These are phyloP conservation scores for Thysanoteuthis rhombus DNA, from an alignment of 2,888 invertebrate species.

Conservation along the genomic window DNA sequence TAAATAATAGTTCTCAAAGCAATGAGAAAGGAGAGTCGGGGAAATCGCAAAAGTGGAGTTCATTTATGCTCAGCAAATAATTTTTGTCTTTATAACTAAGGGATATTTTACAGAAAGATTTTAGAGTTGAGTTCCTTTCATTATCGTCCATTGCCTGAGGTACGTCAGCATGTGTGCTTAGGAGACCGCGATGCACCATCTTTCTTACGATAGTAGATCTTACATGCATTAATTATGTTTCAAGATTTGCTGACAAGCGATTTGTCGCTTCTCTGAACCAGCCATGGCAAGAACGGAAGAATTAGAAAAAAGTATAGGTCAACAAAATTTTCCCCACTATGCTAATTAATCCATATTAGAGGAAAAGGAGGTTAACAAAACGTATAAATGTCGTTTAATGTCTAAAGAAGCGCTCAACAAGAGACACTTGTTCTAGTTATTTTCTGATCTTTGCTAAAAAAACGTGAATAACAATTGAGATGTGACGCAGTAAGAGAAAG, in stretches of 20 bases:
- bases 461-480: background rate
- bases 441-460: background rate
- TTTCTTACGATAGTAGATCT: too few relatives aligned
- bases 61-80: background rate
- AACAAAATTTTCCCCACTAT: background rate
- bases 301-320: background rate
- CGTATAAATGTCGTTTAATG: background rate
- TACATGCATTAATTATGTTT: too few relatives aligned
- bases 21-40: background rate
- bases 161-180: background rate
- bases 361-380: background rate
- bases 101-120: background rate
- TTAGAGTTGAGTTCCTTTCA: background rate
- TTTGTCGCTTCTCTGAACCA: too few relatives aligned
- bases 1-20: background rate
- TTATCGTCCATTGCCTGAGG: background rate
- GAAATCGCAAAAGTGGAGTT: background rate
- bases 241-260: too few relatives aligned
- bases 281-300: background rate
- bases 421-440: background rate
- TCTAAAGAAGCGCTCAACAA: background rate
- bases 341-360: background rate
- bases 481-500: background rate
- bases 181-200: too few relatives aligned
- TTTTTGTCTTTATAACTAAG: background rate